Evolutionary conservation across 2,113 vertebrate genomes (phyloP), one percentile per base, ranked within the genome.

Genomic region (Chionis minor): DNA sequence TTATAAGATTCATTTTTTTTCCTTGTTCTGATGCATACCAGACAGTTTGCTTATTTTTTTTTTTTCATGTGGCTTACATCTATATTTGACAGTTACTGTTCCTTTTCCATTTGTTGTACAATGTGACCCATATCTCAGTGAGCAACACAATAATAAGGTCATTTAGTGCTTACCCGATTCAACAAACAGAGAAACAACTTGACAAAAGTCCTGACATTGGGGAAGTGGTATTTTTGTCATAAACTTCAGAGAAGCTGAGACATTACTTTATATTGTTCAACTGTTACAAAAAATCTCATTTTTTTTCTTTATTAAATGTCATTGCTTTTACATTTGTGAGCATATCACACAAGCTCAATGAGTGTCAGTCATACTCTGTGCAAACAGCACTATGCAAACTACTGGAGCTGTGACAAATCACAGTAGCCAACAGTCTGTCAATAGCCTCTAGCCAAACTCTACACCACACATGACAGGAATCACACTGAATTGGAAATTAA

Each of bases 281-380:
- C 17, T 2, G 0, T 42, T 69, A 49, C 7, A 4, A 61, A 72
- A 1, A 28, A 71, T 47, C 14, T 1, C 10, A 21, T 16, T 20
- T 8, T 71, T 71, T 95, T 90, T 24, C 24, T 86, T 52, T 62
- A 35, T 42, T 55, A 79, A 81, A n/a, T 66, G 3, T 5, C 12
- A 51, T 71, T 74, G 22, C 8, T 90, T 94, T 81, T 42, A 35
- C 27, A 10, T 14, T 59, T 72, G 18, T 33, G 13, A 79, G 2
- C 7, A 22, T 47, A 69, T 28, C 3, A 38, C 12, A 32, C 8
- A 63, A 55, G 6, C 44, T 71, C 65, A 86, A 14, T 44, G 70
- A 15, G 0, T 47, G 17, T 38, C 17, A 81, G 6, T 28, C 32
- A 35, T 12, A 62, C 40, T 58, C 24, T 67, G 14, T 42, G 28